phyloP scores from a whole-genome alignment of 1,140 invertebrate genomes.

The Lineus longissimus region DNA sequence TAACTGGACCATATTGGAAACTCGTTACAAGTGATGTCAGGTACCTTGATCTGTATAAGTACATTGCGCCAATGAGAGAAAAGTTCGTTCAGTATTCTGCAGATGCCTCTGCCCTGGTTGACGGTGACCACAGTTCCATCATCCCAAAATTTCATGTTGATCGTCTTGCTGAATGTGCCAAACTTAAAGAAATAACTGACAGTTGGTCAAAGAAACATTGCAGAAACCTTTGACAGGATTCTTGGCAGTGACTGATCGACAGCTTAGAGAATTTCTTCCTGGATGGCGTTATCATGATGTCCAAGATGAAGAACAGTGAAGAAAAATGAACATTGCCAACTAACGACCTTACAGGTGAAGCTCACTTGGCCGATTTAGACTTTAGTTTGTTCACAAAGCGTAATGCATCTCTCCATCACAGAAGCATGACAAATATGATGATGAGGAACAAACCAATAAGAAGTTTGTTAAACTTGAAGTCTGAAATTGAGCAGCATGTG shows the following conservation, averaged over 20 bases:
- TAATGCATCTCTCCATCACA: slow-evolving; percentile 16
- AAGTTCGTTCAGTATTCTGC: background rate
- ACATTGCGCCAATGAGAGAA: slow-evolving; percentile 1
- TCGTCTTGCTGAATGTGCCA: background rate
- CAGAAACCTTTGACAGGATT: slow-evolving; percentile 2
- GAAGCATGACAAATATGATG: no score
- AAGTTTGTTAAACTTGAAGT: no score
- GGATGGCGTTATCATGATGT: slow-evolving; percentile 9
- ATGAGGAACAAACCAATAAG: no score
- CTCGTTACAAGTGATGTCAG: no score
- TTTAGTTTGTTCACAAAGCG: slow-evolving; percentile 16
- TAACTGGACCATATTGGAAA: no score
- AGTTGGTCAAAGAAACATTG: background rate
- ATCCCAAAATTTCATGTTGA: no score
- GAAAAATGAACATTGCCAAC: slow-evolving; percentile 12
- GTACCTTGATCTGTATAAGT: background rate
- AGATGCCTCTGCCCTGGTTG: background rate
- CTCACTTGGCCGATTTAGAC: slow-evolving; percentile 19
- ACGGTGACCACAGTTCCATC: no score
- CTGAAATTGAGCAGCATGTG: no score
- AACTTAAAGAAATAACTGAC: background rate
- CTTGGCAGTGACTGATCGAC: slow-evolving; percentile 8
- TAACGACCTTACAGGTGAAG: slow-evolving; percentile 19
- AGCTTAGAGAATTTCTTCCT: slow-evolving; percentile 16
- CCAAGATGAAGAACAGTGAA: background rate